Base-by-base conservation (phyloP, 2,113 vertebrate genomes). In the Neotragus pygmaeus region DNA sequence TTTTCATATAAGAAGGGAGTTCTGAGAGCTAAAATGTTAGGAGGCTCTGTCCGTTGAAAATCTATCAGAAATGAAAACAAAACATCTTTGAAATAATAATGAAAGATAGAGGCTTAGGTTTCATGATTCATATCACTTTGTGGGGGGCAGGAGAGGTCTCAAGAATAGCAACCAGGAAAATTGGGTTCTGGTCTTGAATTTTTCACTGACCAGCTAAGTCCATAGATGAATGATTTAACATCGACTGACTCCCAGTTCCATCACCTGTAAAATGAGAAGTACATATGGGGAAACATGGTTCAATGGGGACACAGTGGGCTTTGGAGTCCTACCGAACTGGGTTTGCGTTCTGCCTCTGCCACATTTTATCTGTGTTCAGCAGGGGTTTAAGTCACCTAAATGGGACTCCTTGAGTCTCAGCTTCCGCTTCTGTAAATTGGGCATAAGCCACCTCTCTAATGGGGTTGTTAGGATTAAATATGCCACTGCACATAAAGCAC, bases 21-120 rank as follows among this genome's bases (percentile, higher is more conserved):
- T 81, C 51, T 77, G 85, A 92, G 88, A 96, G 81, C 66, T 88
- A 92, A 95, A 97, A 94, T 92, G 25, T 92, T 92, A 96, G 85
- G 70, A 75, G 45, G n/a, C 23, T 19, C 60, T 85, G 7, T 88
- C 92, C 70, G 82, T 82, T 70, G 43, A 96, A 97, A 98, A 83
- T 47, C 21, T 64, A 94, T 39, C 77, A 62, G 43, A 93, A 92
- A 88, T 75, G 45, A 82, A 92, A 97, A 94, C 77, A 96, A 97
- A 96, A 84, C 66, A 88, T 53, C 51, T 96, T 88, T 82, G 91
- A 94, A 97, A 97, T 85, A 80, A 88, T 93, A 81, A 90, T 57
- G 11, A 33, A 85, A 96, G 75, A 55, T 11, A 81, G 51, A 75
- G 51, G 7, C 19, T 89, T 66, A 82, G 30, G 23, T 77, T 39